These are phyloP conservation scores for Pachypeltis micranthus DNA, from an alignment of 1,140 invertebrate species.

Conservation along the genomic window DNA sequence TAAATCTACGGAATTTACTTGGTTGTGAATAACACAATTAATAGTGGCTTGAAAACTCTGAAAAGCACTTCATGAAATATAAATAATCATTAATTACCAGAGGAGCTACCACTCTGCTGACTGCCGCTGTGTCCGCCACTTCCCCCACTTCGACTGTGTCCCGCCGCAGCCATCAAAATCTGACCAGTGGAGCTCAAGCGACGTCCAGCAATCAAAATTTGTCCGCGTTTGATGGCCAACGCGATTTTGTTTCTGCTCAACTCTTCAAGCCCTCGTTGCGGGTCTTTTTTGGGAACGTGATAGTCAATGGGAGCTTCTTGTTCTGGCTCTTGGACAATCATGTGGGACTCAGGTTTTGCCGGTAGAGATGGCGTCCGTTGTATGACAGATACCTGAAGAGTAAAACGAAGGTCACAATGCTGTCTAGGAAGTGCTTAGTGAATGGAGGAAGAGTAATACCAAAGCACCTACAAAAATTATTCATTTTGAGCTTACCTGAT, in stretches of 20 bases:
- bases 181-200: slow-evolving; percentile 30
- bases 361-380: slow-evolving; percentile 55
- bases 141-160: slow-evolving; percentile 53
- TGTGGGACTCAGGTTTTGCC: slow-evolving; percentile 29
- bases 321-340: slow-evolving; percentile 38
- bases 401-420: no score
- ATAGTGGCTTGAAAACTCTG: no score
- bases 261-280: slow-evolving; percentile 33
- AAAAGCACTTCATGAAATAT: no score
- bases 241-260: slow-evolving; percentile 36
- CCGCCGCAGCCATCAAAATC: slow-evolving; percentile 50
- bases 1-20: no score
- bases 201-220: slow-evolving; percentile 33
- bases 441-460: neutral
- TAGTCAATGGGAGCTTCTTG: slow-evolving; percentile 81
- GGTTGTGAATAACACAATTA: no score
- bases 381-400: slow-evolving; percentile 49
- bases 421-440: no score
- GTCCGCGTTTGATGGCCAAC: slow-evolving; percentile 24
- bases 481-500: neutral
- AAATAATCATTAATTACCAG: slow-evolving; percentile 7
- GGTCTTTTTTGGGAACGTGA: slow-evolving; percentile 60
- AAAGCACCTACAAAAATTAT: neutral
- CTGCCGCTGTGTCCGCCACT: slow-evolving; percentile 32
- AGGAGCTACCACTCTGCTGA: slow-evolving; percentile 17